Percentiles rank a stretch among this genome's conserved stretches.
Evolutionary conservation across 2,888 invertebrate species (phyloP).

Genomic region (Meta bourneti): DNA sequence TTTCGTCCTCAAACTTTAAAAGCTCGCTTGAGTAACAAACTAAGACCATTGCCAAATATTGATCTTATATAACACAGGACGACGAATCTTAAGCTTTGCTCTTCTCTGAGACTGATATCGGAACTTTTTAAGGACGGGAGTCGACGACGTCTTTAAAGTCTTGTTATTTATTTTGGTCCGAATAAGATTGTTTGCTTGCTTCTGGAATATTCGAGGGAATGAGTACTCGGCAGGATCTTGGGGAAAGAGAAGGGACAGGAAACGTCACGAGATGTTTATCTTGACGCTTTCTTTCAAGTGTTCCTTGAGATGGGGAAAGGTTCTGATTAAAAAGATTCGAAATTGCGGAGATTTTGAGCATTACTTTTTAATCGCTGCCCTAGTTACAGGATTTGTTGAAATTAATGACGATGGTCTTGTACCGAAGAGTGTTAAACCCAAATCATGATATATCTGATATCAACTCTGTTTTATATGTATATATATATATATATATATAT

Average conservation of each 20-base stretch:
- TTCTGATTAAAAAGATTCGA: not conserved
- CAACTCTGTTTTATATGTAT: no score
- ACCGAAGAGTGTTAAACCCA: no score
- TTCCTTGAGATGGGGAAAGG: not conserved
- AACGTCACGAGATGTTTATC: not conserved
- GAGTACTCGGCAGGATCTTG: not conserved
- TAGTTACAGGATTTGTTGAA: no score
- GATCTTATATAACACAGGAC: conserved; percentile 27
- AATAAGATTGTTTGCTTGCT: conserved; percentile 36
- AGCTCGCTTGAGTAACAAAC: conserved; percentile 23
- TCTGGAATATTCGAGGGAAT: not conserved
- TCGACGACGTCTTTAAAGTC: conserved; percentile 11
- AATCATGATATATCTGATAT: no score
- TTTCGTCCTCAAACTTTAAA: conserved; percentile 10
- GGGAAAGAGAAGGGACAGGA: not conserved
- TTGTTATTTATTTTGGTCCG: conserved; percentile 52
- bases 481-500: no score
- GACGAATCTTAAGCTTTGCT: conserved; percentile 8
- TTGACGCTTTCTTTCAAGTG: not conserved
- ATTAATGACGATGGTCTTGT: no score
- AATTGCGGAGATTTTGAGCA: not conserved
- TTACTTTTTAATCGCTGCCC: not conserved
- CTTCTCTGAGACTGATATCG: not conserved
- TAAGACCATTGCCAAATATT: conserved; percentile 62
- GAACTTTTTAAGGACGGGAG: conserved; percentile 1